Evolutionary conservation across 2,113 vertebrate species (phyloP), one percentile per base, ranked within the genome.

Genomic region (Bujurquina vittata): DNA sequence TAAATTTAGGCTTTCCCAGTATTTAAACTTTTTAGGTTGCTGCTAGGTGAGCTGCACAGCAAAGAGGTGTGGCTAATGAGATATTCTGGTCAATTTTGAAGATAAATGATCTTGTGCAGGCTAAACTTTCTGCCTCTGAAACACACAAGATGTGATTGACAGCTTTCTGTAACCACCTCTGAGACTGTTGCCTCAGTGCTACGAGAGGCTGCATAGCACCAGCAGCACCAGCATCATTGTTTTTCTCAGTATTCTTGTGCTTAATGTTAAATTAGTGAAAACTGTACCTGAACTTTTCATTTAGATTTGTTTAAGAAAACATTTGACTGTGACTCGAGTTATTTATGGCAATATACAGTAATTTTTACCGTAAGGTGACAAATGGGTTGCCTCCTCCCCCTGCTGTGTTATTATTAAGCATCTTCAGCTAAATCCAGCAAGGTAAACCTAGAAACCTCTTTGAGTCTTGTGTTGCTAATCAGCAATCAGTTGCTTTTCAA

Each of bases 401-500:
- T 40, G 31, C 31, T 17, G 14, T 75, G 33, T 10, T 3, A 75
- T 65, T 40, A 11, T 40, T 40, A 40, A 3, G 10, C 3, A 10
- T 40, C 37, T 26, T 46, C 37, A 17, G 22, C 14, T 17, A 65
- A 43, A 40, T 52, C 43, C 65, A 72, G 65, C 5, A 17, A 17
- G 46, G 23, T 72, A 52, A 2, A 5, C 2, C 65, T 0, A 0
- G 10, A 52, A 69, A 0, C 23, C 43, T 69, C 43, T 4, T 49
- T 20, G 23, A 18, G 65, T 10, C 43, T 1, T 49, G 18, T 52
- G 5, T 52, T 18, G 17, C 17, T 7, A 52, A 18, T n/a, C n/a
- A 52, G 49, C n/a, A n/a, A 52, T 52, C 49, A 29, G 17, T 43
- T 26, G 14, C 43, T 69, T 69, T 49, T 26, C 46, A 14, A 69